These are phyloP conservation scores for Ondatra zibethicus DNA, from an alignment of 2,113 vertebrate genomes.

Conservation along the genomic window DNA sequence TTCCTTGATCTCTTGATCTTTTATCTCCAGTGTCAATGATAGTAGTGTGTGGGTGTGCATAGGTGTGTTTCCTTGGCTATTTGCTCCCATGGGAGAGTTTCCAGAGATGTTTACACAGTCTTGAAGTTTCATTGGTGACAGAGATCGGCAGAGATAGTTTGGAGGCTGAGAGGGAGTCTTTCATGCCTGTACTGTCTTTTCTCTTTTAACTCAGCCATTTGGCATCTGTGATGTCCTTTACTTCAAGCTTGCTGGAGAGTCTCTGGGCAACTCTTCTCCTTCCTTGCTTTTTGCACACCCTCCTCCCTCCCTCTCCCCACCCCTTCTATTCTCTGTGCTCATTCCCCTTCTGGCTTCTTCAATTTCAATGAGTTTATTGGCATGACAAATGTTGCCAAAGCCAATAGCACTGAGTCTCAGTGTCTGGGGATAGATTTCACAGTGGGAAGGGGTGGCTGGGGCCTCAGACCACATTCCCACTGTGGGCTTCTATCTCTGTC, in stretches of 20 bases:
- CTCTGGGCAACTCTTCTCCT: neutral
- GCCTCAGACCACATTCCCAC: constrained; percentile 73
- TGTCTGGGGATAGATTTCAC: constrained; percentile 82
- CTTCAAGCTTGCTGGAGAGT: constrained; percentile 1
- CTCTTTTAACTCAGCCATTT: constrained; percentile 49
- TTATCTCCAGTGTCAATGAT: constrained; percentile 8
- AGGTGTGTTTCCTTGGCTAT: constrained; percentile 15
- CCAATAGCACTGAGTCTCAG: constrained; percentile 74
- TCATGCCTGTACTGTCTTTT: neutral
- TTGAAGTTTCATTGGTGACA: neutral
- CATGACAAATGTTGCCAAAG: constrained; percentile 80
- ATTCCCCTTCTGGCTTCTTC: constrained; percentile 63
- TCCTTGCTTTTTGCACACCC: neutral
- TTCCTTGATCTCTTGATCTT: neutral
- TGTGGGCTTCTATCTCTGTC: constrained; percentile 64
- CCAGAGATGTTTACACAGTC: constrained; percentile 38
- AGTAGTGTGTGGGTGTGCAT: neutral
- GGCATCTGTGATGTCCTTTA: constrained; percentile 49
- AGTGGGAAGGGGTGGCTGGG: constrained; percentile 67
- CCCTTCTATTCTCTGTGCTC: neutral
- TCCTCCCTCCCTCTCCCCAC: neutral
- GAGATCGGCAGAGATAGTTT: constrained; percentile 20
- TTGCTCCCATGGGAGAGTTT: constrained; percentile 33
- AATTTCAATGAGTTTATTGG: constrained; percentile 81
- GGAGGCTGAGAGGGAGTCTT: neutral